Conservation (phyloP, 2,113 vertebrate species). For the Mastomys coucha region DNA sequence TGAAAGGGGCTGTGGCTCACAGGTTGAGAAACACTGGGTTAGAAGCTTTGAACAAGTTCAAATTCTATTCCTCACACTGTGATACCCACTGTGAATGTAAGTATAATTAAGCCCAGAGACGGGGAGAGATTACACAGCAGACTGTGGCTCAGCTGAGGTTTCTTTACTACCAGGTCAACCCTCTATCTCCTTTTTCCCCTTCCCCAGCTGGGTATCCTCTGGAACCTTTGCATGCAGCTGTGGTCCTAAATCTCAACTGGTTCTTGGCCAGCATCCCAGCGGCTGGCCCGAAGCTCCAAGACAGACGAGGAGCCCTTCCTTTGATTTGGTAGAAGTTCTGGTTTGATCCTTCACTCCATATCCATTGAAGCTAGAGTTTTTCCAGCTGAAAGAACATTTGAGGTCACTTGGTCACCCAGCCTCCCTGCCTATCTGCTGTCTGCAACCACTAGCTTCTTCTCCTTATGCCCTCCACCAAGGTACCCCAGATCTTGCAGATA, state of each 20-base stretch:
- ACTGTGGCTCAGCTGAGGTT: background rate
- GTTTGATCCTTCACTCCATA: background rate
- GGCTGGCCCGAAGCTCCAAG: background rate
- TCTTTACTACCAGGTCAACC: background rate
- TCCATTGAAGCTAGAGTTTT: slow-evolving; percentile 10
- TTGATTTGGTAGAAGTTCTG: background rate
- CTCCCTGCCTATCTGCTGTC: background rate
- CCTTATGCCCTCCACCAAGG: background rate
- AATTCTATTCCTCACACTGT: background rate
- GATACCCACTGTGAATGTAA: background rate
- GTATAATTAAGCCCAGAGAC: background rate
- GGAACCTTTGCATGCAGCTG: background rate
- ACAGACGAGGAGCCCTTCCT: background rate
- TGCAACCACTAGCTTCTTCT: background rate
- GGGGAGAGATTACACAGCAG: slow-evolving; percentile 15
- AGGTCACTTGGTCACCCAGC: background rate
- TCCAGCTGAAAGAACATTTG: background rate
- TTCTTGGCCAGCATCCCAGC: background rate
- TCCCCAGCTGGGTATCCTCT: background rate
- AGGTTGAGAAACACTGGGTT: background rate
- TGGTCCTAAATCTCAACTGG: background rate
- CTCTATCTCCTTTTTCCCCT: background rate
- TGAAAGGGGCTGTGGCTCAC: background rate
- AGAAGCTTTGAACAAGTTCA: slow-evolving; percentile 20
- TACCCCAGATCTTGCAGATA: background rate